Conservation (phyloP, 2,797 vertebrate genomes). For the Tapirus indicus region DNA sequence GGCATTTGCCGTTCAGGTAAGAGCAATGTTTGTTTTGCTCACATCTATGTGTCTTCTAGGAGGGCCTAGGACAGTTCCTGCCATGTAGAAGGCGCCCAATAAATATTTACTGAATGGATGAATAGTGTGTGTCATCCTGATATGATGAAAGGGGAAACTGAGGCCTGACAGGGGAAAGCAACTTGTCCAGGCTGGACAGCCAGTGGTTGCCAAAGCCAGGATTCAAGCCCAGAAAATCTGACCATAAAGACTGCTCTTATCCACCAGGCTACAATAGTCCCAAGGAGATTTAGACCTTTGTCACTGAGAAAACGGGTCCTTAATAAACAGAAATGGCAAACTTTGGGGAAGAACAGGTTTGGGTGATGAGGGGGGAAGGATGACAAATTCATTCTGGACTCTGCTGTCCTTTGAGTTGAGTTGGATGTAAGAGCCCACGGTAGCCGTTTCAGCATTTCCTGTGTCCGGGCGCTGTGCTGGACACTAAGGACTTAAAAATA, state of each 20-base stretch:
- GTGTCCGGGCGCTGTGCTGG: not conserved
- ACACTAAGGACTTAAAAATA: not conserved
- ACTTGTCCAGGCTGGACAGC: not conserved
- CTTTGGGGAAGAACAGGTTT: not conserved
- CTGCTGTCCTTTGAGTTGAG: not conserved
- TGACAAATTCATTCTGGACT: not conserved
- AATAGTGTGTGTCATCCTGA: not conserved
- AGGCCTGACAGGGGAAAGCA: not conserved
- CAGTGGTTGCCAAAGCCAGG: not conserved
- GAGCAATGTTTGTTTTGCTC: not conserved
- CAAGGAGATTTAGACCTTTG: not conserved
- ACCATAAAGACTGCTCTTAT: not conserved
- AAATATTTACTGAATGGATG: not conserved
- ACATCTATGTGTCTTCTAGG: not conserved
- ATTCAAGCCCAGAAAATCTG: not conserved
- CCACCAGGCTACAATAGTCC: not conserved
- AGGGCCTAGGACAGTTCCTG: not conserved
- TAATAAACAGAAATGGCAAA: not conserved
- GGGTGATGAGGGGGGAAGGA: not conserved
- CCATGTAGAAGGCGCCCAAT: not conserved
- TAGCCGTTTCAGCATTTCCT: not conserved
- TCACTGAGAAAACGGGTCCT: not conserved
- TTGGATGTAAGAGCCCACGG: not conserved
- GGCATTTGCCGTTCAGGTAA: not conserved
- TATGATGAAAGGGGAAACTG: not conserved